Percentiles rank a stretch among this genome's conserved stretches.
These are phyloP conservation scores for Empis stercorea DNA, from an alignment of 2,888 invertebrate genomes.

Conservation along the genomic window DNA sequence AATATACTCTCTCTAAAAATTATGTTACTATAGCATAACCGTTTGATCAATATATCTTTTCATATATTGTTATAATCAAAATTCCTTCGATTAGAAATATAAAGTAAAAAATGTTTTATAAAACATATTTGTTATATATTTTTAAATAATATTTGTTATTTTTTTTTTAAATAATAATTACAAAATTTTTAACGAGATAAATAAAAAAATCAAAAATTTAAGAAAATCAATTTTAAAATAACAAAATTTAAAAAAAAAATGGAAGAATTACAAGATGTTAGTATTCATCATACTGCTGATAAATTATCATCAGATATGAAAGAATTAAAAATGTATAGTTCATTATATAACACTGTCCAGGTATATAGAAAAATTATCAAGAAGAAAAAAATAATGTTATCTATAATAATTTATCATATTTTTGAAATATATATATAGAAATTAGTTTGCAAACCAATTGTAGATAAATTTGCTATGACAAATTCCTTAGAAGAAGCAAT, in stretches of 20 bases:
- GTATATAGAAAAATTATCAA: slow-evolving; percentile 42
- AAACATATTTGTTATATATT: no score
- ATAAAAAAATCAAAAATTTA: neutral
- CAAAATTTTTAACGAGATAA: no score
- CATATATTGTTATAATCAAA: no score
- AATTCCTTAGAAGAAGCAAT: slow-evolving; percentile 62
- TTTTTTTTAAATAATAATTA: no score
- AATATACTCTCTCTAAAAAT: no score
- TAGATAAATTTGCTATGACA: slow-evolving; percentile 66
- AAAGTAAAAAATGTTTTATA: no score
- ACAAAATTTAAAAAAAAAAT: slow-evolving; percentile 16
- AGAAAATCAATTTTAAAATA: neutral
- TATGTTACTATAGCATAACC: no score
- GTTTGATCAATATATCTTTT: no score
- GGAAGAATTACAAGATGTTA: slow-evolving; percentile 35
- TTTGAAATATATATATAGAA: slow-evolving; percentile 41
- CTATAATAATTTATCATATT: no score
- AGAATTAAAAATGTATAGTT: slow-evolving; percentile 59
- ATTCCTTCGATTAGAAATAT: no score
- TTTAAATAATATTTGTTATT: no score
- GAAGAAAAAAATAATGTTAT: no score
- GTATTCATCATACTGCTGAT: slow-evolving; percentile 58
- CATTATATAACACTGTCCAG: slow-evolving; percentile 67
- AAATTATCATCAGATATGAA: slow-evolving; percentile 72
- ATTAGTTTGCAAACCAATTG: slow-evolving; percentile 61